A percentile compares a stretch with the other conserved stretches of the same genome.
phyloP scores from a whole-genome alignment of 1,140 invertebrate species.

The Drosophila kepulauana region DNA sequence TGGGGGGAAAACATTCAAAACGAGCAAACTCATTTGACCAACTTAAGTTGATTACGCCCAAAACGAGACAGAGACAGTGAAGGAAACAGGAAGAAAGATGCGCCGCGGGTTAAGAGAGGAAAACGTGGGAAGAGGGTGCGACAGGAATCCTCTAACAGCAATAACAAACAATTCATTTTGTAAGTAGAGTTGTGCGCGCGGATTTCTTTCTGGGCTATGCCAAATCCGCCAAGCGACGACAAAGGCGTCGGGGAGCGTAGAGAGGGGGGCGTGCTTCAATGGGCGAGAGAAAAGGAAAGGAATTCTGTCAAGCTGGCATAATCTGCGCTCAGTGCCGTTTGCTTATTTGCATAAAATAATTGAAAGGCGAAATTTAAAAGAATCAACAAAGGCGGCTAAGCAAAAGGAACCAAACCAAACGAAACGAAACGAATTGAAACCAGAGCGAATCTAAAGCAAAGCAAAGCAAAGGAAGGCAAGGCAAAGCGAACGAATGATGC shows the following conservation, averaged over 20 bases:
- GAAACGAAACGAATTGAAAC: conserved; percentile 42
- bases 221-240: conserved; percentile 29
- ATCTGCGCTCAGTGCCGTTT: conserved; percentile 68
- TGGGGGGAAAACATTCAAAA: conserved; percentile 63
- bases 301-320: conserved; percentile 81
- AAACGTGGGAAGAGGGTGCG: neutral
- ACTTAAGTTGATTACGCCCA: conserved; percentile 78
- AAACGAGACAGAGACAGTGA: neutral
- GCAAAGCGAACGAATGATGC: neutral
- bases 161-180: conserved; percentile 79
- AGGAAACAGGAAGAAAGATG: conserved; percentile 19
- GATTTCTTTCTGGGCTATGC: conserved; percentile 56
- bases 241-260: conserved; percentile 5
- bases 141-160: conserved; percentile 55
- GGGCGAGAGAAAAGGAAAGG: conserved; percentile 23
- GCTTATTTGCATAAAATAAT: conserved; percentile 84
- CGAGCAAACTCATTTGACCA: conserved; percentile 76
- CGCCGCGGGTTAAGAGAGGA: conserved; percentile 2
- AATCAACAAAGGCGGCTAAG: conserved; percentile 74
- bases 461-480: conserved; percentile 11
- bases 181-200: conserved; percentile 53
- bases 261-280: neutral
- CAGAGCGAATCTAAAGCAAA: conserved; percentile 23
- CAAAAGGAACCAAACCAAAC: conserved; percentile 22
- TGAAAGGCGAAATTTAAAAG: conserved; percentile 83